Evolutionary conservation across 2,113 vertebrate species (phyloP).

Genomic region (Colistium nudipinnis): DNA sequence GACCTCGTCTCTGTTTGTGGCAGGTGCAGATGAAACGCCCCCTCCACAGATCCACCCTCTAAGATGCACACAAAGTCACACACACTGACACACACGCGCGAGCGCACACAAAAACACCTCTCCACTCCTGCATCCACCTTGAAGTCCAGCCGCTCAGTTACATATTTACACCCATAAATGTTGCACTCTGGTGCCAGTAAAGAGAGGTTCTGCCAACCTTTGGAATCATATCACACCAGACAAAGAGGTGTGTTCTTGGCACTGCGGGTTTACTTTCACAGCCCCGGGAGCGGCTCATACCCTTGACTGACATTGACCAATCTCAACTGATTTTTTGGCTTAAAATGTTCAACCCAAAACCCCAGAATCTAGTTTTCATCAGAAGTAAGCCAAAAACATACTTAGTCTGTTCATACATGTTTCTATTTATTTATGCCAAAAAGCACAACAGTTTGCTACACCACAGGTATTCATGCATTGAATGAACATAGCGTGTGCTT

Average conservation of each 20-base stretch:
- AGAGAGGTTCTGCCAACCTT: conserved; percentile 62
- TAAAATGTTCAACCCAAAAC: background rate
- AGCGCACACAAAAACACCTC: background rate
- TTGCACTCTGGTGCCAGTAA: conserved; percentile 62
- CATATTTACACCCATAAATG: conserved; percentile 72
- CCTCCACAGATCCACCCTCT: conserved; percentile 35
- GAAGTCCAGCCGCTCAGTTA: conserved; percentile 48
- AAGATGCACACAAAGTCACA: conserved; percentile 3
- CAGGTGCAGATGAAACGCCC: conserved; percentile 24
- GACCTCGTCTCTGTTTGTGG: conserved; percentile 5
- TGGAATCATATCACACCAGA: conserved; percentile 59
- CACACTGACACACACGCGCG: too few relatives aligned
- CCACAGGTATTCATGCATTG: conserved; percentile 68
- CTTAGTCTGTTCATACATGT: conserved; percentile 47
- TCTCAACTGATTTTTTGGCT: background rate
- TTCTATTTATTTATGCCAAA: conserved; percentile 72
- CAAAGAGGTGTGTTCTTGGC: background rate
- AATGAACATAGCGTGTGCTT: conserved; percentile 55
- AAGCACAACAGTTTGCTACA: conserved; percentile 74
- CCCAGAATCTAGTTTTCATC: background rate
- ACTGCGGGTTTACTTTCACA: background rate
- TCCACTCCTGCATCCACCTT: conserved; percentile 33
- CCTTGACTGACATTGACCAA: conserved; percentile 40
- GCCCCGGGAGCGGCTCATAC: conserved; percentile 12
- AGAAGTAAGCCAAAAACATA: background rate